phyloP scores from a whole-genome alignment of 2,888 invertebrate species.

The Nezara viridula region DNA sequence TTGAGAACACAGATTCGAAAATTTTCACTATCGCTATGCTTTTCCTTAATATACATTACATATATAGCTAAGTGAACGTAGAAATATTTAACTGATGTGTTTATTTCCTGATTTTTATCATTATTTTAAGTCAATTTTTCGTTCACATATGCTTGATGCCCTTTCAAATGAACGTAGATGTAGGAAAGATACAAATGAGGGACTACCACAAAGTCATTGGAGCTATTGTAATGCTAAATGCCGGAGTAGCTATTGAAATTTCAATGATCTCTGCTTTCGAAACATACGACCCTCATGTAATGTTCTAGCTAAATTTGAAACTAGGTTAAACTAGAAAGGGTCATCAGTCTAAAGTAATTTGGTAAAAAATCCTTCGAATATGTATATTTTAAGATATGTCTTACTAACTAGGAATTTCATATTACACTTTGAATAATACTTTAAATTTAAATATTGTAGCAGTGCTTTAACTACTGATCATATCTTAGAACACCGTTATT shows the following conservation, averaged over 20 bases:
- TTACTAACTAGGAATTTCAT: too few species aligned
- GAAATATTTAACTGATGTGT: too few species aligned
- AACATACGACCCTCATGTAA: not conserved
- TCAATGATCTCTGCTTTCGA: not conserved
- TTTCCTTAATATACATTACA: too few species aligned
- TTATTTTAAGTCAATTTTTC: too few species aligned
- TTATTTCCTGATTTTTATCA: too few species aligned
- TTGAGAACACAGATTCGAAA: too few species aligned
- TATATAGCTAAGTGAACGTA: too few species aligned
- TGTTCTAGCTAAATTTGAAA: not conserved
- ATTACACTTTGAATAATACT: too few species aligned
- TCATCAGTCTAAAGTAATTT: not conserved
- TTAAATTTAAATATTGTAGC: too few species aligned
- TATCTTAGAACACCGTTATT: too few species aligned
- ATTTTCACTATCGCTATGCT: too few species aligned
- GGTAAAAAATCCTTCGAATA: constrained; percentile 8
- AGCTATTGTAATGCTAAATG: not conserved
- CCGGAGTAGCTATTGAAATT: not conserved
- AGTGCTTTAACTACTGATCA: too few species aligned
- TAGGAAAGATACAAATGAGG: not conserved
- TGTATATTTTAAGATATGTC: not conserved
- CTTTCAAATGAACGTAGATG: not conserved
- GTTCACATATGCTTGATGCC: not conserved
- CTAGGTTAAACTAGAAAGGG: not conserved
- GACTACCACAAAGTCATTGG: not conserved